phyloP scores from a whole-genome alignment of 2,113 vertebrate genomes.

The Xyrauchen texanus region DNA sequence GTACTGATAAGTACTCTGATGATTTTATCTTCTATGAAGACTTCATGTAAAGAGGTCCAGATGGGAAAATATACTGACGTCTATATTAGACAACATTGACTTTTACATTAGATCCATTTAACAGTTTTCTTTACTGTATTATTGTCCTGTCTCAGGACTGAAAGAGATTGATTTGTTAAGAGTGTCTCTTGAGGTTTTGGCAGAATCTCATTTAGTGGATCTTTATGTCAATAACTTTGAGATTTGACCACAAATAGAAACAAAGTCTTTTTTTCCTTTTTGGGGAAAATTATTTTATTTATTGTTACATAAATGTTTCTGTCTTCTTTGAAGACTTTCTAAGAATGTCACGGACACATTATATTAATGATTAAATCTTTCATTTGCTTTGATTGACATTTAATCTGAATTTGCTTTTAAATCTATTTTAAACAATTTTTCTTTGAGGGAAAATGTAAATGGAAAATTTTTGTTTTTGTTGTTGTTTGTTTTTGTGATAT shows the following conservation, averaged over 20 bases:
- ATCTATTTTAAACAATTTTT: background rate
- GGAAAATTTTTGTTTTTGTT: too few relatives aligned
- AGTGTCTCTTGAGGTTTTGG: too few relatives aligned
- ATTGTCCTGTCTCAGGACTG: too few relatives aligned
- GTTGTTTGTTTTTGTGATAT: too few relatives aligned
- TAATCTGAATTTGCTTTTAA: background rate
- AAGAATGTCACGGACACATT: background rate
- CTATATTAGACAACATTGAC: background rate
- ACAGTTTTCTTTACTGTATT: too few relatives aligned
- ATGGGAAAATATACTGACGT: background rate
- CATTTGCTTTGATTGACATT: background rate
- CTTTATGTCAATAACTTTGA: too few relatives aligned
- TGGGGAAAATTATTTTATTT: background rate
- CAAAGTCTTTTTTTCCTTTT: too few relatives aligned
- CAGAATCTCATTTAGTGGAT: too few relatives aligned
- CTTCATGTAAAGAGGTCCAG: background rate
- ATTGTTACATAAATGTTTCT: background rate
- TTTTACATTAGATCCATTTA: too few relatives aligned
- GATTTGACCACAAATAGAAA: too few relatives aligned
- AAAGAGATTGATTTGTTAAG: too few relatives aligned
- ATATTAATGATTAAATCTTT: background rate
- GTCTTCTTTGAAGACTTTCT: background rate
- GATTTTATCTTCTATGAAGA: constrained; percentile 11
- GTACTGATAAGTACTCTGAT: background rate
- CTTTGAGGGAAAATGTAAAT: too few relatives aligned